Evolutionary conservation across 2,888 invertebrate genomes (phyloP).

Genomic region (Protonemura montana): DNA sequence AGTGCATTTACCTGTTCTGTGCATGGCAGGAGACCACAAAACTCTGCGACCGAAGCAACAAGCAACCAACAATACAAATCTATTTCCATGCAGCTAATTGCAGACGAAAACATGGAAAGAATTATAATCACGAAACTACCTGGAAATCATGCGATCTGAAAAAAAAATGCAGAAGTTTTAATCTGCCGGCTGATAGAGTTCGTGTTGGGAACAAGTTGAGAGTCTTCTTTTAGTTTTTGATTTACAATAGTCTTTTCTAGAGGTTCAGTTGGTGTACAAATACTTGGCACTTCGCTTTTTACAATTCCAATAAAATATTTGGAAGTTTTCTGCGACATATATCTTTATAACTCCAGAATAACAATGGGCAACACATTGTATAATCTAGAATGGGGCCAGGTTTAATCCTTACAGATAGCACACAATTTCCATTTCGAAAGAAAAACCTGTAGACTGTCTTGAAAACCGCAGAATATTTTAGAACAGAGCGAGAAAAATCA

Average conservation of each 20-base stretch:
- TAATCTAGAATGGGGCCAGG: too few species aligned
- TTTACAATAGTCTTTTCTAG: neutral
- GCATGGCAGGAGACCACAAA: too few species aligned
- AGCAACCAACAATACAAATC: constrained; percentile 7
- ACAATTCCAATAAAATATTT: too few species aligned
- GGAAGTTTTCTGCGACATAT: too few species aligned
- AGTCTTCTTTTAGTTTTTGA: neutral
- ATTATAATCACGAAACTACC: neutral
- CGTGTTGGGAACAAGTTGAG: neutral
- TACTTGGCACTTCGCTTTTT: neutral
- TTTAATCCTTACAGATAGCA: neutral
- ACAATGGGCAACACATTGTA: too few species aligned
- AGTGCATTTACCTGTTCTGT: too few species aligned
- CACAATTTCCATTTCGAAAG: neutral
- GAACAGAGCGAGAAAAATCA: neutral
- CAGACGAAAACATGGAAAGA: neutral
- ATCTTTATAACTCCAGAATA: too few species aligned
- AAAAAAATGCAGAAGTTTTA: neutral
- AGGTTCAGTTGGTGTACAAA: neutral
- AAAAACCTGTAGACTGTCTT: neutral
- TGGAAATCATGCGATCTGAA: constrained; percentile 12
- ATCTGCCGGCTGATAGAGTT: neutral
- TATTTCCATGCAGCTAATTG: neutral
- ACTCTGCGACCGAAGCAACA: neutral
- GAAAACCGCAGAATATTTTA: neutral